Evolutionary conservation across 2,888 invertebrate species (phyloP), one percentile per base, ranked within the genome.

Genomic region (Vesta saturnalis): DNA sequence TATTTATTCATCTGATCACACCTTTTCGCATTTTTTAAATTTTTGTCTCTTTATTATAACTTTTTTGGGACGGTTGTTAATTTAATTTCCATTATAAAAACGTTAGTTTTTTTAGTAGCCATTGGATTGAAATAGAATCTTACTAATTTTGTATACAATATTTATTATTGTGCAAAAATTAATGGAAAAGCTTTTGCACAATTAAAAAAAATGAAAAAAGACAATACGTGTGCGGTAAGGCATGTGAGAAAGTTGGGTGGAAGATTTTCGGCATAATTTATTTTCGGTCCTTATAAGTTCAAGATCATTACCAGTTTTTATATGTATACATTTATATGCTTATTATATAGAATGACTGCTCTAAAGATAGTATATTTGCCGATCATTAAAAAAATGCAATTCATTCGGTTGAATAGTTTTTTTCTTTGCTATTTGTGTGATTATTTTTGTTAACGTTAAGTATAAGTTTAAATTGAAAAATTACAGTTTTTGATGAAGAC

Each of bases 351-450:
- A 67, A 72, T 72, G 72, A 72, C 72, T 72, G 62, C 70, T 64
- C 62, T 64, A 72, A 65, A 72, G 52, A 66, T 60, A 57, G 56
- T 65, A 60, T 69, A 65, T 64, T 70, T 72, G 62, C 62, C 65
- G 70, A 72, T 70, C 72, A 67, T 70, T 55, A 60, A 63, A 74
- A 77, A 78, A 77, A 64, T 78, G 80, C 80, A 79, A 80, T 77
- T 80, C 80, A 80, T 75, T 69, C 67, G 69, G 69, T 60, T 73
- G 77, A 78, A 79, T 77, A 77, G 77, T 15, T 49, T n/a, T n/a
- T n/a, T n/a, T 49, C 47, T 49, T 49, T 18, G 15, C 18, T 15
- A 18, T 49, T 18, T 5, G 14, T 49, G 46, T 18, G 8, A 49
- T 49, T 30, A 30, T 39, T n/a, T 49, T 49, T 49, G 8, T 8